Percentiles rank a stretch among this genome's conserved stretches.
These are phyloP conservation scores for Pachypanchax playfairii DNA, from an alignment of 2,113 vertebrate genomes.

Conservation along the genomic window DNA sequence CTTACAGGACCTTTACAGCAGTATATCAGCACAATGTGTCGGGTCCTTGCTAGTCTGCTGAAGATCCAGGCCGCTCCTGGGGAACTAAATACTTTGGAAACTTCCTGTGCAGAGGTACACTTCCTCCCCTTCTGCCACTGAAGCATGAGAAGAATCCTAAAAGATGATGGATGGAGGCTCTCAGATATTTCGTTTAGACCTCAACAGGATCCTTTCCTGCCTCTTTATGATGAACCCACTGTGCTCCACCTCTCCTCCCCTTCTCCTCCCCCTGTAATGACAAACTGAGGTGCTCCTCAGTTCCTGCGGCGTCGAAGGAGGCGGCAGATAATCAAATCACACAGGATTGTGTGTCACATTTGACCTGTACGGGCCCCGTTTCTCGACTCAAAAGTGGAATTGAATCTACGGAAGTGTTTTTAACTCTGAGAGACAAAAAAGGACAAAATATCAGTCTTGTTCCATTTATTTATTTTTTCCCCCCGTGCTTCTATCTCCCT, in stretches of 20 bases:
- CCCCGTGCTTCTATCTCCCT: conserved; percentile 20
- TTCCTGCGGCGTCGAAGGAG: conserved; percentile 29
- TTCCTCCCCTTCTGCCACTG: conserved; percentile 49
- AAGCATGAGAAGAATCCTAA: conserved; percentile 52
- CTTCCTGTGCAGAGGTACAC: conserved; percentile 54
- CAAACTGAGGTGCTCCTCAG: conserved; percentile 39
- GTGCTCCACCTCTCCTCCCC: conserved; percentile 25
- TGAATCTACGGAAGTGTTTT: conserved; percentile 23
- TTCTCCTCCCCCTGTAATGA: conserved; percentile 40
- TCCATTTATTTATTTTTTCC: not conserved
- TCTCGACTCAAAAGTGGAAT: conserved; percentile 15
- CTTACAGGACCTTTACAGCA: conserved; percentile 20
- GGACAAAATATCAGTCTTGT: conserved; percentile 27
- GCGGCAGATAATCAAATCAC: conserved; percentile 65
- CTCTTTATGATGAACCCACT: conserved; percentile 48
- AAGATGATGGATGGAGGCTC: conserved; percentile 54
- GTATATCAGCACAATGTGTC: conserved; percentile 49
- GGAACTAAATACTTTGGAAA: conserved; percentile 46
- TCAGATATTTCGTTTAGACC: conserved; percentile 52
- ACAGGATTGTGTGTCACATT: conserved; percentile 58
- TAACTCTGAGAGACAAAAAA: conserved; percentile 5
- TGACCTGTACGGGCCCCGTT: conserved; percentile 40
- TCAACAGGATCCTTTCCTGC: conserved; percentile 48
- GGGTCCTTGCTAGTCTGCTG: conserved; percentile 37
- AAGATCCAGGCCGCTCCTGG: conserved; percentile 49